Percentiles rank a stretch among this genome's conserved stretches.
These are phyloP conservation scores for Copsychus sechellarum DNA, from an alignment of 2,113 vertebrate species.

Conservation along the genomic window DNA sequence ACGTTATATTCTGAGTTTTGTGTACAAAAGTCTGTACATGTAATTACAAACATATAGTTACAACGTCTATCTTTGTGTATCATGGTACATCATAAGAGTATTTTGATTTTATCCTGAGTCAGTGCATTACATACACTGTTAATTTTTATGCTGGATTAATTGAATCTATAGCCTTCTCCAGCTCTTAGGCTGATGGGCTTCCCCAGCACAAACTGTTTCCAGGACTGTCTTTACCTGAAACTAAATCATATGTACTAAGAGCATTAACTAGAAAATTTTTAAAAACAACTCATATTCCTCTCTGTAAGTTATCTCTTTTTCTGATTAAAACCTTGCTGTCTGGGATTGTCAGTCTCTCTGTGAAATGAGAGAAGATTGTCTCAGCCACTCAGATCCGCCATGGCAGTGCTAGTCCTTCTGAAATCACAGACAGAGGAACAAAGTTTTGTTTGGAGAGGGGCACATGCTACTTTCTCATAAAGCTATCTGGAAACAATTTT, in stretches of 20 bases:
- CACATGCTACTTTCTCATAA: neutral
- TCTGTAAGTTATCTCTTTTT: neutral
- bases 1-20: neutral
- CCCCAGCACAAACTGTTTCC: neutral
- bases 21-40: neutral
- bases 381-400: too few relatives aligned
- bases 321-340: neutral
- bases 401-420: accelerated
- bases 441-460: neutral
- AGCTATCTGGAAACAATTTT: neutral
- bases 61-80: neutral
- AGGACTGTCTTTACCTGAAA: neutral
- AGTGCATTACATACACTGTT: neutral
- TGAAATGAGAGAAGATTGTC: neutral
- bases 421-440: neutral
- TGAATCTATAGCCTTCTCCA: neutral
- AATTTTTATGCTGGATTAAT: neutral
- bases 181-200: neutral
- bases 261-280: neutral
- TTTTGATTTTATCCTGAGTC: neutral
- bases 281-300: neutral
- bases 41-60: accelerated
- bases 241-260: neutral
- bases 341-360: neutral
- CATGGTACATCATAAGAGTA: neutral